Base-by-base conservation (phyloP, 1,140 invertebrate genomes). In the Lasaia peninsularis region DNA sequence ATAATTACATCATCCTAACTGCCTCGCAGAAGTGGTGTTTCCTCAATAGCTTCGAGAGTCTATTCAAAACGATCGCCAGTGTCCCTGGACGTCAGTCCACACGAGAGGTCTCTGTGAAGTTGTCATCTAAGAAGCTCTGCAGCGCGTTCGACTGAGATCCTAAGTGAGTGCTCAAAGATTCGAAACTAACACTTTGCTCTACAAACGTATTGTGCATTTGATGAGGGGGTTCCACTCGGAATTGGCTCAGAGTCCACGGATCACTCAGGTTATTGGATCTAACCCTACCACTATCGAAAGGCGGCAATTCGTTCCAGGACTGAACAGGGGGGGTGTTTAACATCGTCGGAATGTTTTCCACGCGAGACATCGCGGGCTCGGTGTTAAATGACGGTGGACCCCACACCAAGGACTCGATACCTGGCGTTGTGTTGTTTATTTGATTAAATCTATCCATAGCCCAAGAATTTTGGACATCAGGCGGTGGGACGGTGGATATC, bases 371-470 rank as follows among this genome's bases (percentile, higher is more conserved):
- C 58, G 72, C 21, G 11, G 73, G 67, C 49, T 76, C 75, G 20
- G 70, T 37, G 49, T 35, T 62, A 52, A 77, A 74, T 18, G 74
- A 49, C 11, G 73, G 37, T 4, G 69, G 57, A 33, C 79, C 78
- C 83, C 83, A 86, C 10, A 81, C 80, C 21, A 86, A 58, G 0
- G 78, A 81, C 21, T 86, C 83, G 35, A 86, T 79, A 33, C 60
- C 71, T 18, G 75, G 52, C 1, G 71, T 65, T 3, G 75, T 50
- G 8, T 55, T 66, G 48, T 51, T 64, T 48, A 78, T 54, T 21
- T 73, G 72, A 28, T 67, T 69, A 57, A 75, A 85, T 40, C 71
- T 56, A 11, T 76, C 75, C 48, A 72, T 60, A 2, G 75, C 73
- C 84, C 82, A 86, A 14, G 79, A 60, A 34, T 58, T 67, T 7